These are phyloP conservation scores for Cyanoliseus patagonus DNA, from an alignment of 2,113 vertebrate genomes.

Conservation along the genomic window DNA sequence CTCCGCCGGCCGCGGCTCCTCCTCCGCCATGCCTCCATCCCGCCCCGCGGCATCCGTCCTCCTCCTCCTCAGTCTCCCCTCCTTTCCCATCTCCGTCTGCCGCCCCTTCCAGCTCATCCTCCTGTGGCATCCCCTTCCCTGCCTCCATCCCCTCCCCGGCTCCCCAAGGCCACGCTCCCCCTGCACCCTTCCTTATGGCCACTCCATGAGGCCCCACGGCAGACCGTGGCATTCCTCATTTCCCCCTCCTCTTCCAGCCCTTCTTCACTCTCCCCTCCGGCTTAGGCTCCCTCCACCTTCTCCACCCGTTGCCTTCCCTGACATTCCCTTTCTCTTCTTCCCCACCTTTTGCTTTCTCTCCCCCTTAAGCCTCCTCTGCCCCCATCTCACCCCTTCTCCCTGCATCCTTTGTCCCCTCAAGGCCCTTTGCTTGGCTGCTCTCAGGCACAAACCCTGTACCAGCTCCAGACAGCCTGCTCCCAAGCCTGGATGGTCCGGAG, in stretches of 20 bases:
- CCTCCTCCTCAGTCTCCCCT: background rate
- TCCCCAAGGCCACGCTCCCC: background rate
- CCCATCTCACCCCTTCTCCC: background rate
- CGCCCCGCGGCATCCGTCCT: background rate
- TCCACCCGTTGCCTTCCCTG: background rate
- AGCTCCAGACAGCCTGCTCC: background rate
- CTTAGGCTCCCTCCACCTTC: background rate
- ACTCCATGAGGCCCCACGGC: background rate
- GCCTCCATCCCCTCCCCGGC: fast-evolving
- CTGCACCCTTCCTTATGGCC: background rate
- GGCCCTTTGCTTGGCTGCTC: background rate
- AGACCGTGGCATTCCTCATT: background rate
- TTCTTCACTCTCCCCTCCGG: background rate
- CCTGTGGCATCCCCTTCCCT: background rate
- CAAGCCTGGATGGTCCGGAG: fast-evolving
- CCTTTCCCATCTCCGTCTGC: background rate
- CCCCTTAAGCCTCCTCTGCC: background rate
- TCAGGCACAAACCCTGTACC: background rate
- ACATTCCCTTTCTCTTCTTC: background rate
- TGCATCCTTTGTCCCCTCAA: background rate
- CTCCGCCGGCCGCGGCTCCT: background rate
- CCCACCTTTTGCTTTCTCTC: background rate
- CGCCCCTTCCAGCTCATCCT: background rate
- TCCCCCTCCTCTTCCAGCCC: background rate
- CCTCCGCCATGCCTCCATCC: background rate